Evolutionary conservation across 2,113 vertebrate species (phyloP).

Genomic region (Nannobrachium achirus): DNA sequence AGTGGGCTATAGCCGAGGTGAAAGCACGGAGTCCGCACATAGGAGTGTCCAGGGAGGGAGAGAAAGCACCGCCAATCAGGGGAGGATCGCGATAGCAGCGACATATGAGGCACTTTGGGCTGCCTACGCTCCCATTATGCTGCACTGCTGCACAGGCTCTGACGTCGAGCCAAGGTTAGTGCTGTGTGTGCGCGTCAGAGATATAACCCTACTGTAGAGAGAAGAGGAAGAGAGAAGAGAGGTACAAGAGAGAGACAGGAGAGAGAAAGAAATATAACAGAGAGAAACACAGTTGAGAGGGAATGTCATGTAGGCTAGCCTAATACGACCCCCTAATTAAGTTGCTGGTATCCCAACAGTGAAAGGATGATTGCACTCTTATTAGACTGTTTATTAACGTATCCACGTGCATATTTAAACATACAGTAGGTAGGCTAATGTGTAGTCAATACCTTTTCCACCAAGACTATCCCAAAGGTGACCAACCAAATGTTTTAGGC

Average conservation of each 20-base stretch:
- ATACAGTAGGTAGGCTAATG: too few species aligned
- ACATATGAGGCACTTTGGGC: constrained; percentile 77
- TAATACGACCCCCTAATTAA: not conserved
- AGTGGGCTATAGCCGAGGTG: constrained; percentile 53
- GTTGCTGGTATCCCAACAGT: too few species aligned
- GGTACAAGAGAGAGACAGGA: constrained; percentile 29
- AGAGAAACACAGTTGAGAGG: constrained; percentile 8
- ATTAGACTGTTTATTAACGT: too few species aligned
- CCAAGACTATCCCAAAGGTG: not conserved
- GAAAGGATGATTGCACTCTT: too few species aligned
- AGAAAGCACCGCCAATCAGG: constrained; percentile 73
- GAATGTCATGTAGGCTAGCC: not conserved
- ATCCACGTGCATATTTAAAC: too few species aligned
- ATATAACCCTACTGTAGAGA: constrained; percentile 24
- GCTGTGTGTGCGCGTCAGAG: constrained; percentile 83
- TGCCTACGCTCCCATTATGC: constrained; percentile 86
- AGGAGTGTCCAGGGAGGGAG: constrained; percentile 69
- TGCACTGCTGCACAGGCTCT: constrained; percentile 98
- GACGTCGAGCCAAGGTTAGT: constrained; percentile 94
- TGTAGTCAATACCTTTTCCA: too few species aligned
- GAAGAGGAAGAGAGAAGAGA: not conserved
- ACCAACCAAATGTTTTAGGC: not conserved
- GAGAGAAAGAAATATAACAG: constrained; percentile 21
- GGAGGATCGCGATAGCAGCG: constrained; percentile 80
- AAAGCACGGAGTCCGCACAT: constrained; percentile 78